Percentiles rank a stretch among this genome's conserved stretches.
Evolutionary conservation across 2,797 vertebrate species (phyloP).

Genomic region (Ciconia nigra): DNA sequence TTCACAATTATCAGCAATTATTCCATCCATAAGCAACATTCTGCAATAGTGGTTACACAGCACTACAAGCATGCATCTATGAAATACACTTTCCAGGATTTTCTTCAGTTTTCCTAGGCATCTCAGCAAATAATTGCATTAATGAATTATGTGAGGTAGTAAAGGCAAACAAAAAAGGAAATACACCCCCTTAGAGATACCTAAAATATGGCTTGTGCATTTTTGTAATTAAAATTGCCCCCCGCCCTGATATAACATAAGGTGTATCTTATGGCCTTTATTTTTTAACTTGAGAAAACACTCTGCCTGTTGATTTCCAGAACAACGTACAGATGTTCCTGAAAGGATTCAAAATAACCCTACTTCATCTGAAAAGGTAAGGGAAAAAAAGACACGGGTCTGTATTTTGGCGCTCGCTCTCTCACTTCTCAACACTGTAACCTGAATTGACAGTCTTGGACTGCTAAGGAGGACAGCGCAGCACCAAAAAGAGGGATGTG

Average conservation of each 20-base stretch:
- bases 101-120: background rate
- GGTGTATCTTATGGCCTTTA: background rate
- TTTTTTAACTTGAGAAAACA: background rate
- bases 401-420: background rate
- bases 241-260: fast-evolving
- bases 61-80: background rate
- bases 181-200: background rate
- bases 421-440: background rate
- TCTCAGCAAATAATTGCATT: background rate
- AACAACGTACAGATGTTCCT: background rate
- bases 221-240: background rate
- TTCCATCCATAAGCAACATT: background rate
- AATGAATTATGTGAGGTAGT: background rate
- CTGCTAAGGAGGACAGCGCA: background rate
- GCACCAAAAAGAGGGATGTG: background rate
- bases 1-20: background rate
- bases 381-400: background rate
- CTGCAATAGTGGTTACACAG: background rate
- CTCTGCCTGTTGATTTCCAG: constrained; percentile 44
- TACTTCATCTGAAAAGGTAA: constrained; percentile 42
- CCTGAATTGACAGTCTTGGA: background rate
- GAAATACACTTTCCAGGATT: background rate
- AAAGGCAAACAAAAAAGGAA: background rate
- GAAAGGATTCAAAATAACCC: background rate
- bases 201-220: background rate